Evolutionary conservation across 2,797 vertebrate species (phyloP).

Genomic region (Pterois miles): DNA sequence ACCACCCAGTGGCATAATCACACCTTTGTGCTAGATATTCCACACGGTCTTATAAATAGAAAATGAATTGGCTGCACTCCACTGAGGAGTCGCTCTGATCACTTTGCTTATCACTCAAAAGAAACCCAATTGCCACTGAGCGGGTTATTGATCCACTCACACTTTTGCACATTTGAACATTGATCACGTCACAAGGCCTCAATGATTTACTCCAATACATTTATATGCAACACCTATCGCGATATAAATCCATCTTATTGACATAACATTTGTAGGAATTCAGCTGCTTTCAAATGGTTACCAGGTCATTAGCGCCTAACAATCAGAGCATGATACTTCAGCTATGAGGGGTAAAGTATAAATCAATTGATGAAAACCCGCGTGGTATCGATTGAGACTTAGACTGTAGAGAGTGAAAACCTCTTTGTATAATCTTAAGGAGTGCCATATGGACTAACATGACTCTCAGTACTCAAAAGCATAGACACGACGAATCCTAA

Average conservation of each 20-base stretch:
- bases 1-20: slow-evolving; percentile 72
- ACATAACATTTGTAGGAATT: slow-evolving; percentile 76
- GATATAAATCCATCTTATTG: slow-evolving; percentile 69
- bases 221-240: slow-evolving; percentile 56
- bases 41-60: slow-evolving; percentile 70
- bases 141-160: slow-evolving; percentile 58
- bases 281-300: slow-evolving; percentile 62
- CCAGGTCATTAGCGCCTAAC: slow-evolving; percentile 64
- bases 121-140: slow-evolving; percentile 53
- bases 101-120: slow-evolving; percentile 70
- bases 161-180: slow-evolving; percentile 67
- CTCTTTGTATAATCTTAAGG: slow-evolving; percentile 35
- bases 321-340: slow-evolving; percentile 52
- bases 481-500: slow-evolving; percentile 27
- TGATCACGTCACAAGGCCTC: slow-evolving; percentile 50
- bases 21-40: slow-evolving; percentile 70
- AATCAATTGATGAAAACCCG: slow-evolving; percentile 68
- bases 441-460: slow-evolving; percentile 31
- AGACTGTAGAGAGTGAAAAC: slow-evolving; percentile 21
- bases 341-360: slow-evolving; percentile 42
- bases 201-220: slow-evolving; percentile 66
- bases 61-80: slow-evolving; percentile 70
- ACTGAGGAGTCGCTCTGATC: slow-evolving; percentile 59
- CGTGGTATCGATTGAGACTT: slow-evolving; percentile 60
- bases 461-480: slow-evolving; percentile 25